Evolutionary conservation across 2,113 vertebrate species (phyloP), one percentile per base, ranked within the genome.

Genomic region (Ascaphus truei): DNA sequence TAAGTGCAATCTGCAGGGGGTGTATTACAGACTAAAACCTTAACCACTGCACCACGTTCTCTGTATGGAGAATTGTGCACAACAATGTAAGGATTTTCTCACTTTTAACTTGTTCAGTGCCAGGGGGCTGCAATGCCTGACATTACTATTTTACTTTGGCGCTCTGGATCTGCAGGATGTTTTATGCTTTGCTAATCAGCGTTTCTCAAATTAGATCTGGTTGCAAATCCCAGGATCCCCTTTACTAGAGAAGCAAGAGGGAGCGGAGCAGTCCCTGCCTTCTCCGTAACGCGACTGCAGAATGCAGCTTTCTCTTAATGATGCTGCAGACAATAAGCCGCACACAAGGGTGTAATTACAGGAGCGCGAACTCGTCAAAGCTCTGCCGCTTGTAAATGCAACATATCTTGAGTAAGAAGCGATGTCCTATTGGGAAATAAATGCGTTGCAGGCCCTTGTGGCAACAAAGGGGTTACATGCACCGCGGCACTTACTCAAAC

Each of bases 311-410:
- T 72, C 77, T 78, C 22, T 41, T 48, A 72, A 68, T 37, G 76
- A 68, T 62, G 77, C 12, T 75, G 62, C 76, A 76, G 6, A 75
- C 26, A 64, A 77, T 82, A 84, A 80, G 0, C 68, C 71, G 71
- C 37, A 68, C 73, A 62, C 72, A 61, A 5, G 64, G 65, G 74
- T 6, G 3, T 67, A 68, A 83, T 74, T 77, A 76, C 62, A 58
- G 73, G 69, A 60, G 23, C 43, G 33, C 1, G 62, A 69, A 59
- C 6, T 2, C 33, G 29, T 22, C 29, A 23, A 58, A 76, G 73
- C 57, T 69, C 60, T 33, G 22, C 53, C 5, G 27, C n/a, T n/a
- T n/a, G n/a, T n/a, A 26, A 43, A 47, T 62, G 59, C 48, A 73
- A 63, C 75, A 73, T 72, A 20, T 30, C 45, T 5, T 26, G 30